A percentile compares a stretch with the other conserved stretches of the same genome.
Evolutionary conservation across 2,888 invertebrate genomes (phyloP).

Genomic region (Agonopterix alstromeriana): DNA sequence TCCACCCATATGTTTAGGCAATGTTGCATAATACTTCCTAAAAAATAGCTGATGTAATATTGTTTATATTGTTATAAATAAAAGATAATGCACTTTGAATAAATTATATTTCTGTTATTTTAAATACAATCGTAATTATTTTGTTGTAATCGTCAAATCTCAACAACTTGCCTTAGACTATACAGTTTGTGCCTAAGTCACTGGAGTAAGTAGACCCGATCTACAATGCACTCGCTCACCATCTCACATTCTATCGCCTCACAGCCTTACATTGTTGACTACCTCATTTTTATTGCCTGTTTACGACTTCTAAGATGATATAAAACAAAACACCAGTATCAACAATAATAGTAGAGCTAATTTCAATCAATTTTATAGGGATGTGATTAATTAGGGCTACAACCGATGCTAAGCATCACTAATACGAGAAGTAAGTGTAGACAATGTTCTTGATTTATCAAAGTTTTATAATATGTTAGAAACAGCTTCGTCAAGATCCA

Average conservation of each 20-base stretch:
- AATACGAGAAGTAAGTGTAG: no score
- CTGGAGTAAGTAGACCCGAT: conserved; percentile 22
- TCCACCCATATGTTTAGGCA: no score
- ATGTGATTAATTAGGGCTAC: no score
- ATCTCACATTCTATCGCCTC: conserved; percentile 35
- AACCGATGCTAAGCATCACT: no score
- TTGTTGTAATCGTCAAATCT: conserved; percentile 65
- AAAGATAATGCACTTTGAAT: conserved; percentile 33
- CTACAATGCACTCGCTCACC: conserved; percentile 25
- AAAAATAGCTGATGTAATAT: no score
- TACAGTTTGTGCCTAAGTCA: conserved; percentile 65
- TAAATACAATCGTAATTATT: conserved; percentile 54
- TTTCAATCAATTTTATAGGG: conserved; percentile 3
- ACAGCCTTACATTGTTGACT: conserved; percentile 30
- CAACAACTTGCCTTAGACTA: conserved; percentile 48
- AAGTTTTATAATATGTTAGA: no score
- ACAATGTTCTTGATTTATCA: no score
- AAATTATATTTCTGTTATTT: conserved; percentile 66
- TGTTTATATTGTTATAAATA: no score
- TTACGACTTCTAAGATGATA: conserved; percentile 2
- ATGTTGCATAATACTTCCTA: no score
- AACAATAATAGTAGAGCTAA: conserved; percentile 13
- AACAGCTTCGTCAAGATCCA: no score
- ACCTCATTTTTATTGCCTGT: conserved; percentile 6
- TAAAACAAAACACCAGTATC: conserved; percentile 10